These are phyloP conservation scores for Philhelius pedissequus DNA, from an alignment of 2,888 invertebrate genomes.

Conservation along the genomic window DNA sequence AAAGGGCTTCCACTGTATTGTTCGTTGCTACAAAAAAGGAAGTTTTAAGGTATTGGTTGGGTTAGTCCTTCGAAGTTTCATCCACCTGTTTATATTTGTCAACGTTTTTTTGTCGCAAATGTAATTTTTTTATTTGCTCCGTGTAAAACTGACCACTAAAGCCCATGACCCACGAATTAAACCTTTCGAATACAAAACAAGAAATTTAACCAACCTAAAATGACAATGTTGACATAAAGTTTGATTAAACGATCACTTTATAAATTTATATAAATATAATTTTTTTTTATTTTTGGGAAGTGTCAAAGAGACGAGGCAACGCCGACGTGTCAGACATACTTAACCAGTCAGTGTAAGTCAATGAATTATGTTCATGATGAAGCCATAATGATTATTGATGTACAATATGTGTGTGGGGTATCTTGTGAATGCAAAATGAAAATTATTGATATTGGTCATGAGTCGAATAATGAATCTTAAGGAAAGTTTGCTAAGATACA, in stretches of 20 bases:
- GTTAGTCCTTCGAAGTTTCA: conserved; percentile 23
- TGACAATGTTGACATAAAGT: conserved; percentile 14
- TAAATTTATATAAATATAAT: too few relatives aligned
- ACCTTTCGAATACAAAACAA: conserved; percentile 1
- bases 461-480: conserved; percentile 50
- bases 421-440: conserved; percentile 50
- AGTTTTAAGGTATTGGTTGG: not conserved
- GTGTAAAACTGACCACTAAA: not conserved
- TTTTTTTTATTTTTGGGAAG: conserved; percentile 19
- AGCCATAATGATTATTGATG: not conserved
- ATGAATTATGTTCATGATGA: conserved; percentile 38
- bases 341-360: not conserved
- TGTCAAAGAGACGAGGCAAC: not conserved
- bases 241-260: not conserved
- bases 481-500: conserved; percentile 15
- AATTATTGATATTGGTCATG: conserved; percentile 53
- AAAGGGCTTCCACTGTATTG: too few relatives aligned
- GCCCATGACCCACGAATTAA: conserved; percentile 27
- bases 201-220: not conserved
- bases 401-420: not conserved
- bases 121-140: not conserved
- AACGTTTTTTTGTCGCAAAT: too few relatives aligned
- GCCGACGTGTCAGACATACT: conserved; percentile 5
- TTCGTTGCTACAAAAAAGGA: too few relatives aligned
- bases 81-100: not conserved